Percentiles rank a stretch among this genome's conserved stretches.
Conservation (phyloP, 2,797 vertebrate species). For the Psittacula derbiana region DNA sequence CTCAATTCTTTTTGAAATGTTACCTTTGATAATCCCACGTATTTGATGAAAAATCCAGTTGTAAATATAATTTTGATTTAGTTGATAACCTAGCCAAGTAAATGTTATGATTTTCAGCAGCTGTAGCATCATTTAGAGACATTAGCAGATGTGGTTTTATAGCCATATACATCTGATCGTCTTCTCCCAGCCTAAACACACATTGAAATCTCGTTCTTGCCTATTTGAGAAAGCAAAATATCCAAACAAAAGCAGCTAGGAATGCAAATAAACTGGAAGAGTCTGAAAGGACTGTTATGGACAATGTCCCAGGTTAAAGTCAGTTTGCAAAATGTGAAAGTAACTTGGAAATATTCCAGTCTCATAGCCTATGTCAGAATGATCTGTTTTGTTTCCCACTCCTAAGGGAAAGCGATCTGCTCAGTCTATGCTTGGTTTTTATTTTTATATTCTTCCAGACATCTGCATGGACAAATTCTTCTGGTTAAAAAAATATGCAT, state of each 20-base stretch:
- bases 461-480: not conserved
- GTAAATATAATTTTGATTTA: slow-evolving; percentile 50
- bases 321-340: not conserved
- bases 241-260: not conserved
- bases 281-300: not conserved
- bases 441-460: not conserved
- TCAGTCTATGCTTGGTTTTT: not conserved
- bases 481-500: not conserved
- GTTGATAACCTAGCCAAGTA: slow-evolving; percentile 40
- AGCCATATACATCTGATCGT: slow-evolving; percentile 5
- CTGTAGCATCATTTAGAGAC: slow-evolving; percentile 1
- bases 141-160: slow-evolving; percentile 41
- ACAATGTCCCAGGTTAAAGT: not conserved
- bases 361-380: not conserved
- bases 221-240: not conserved
- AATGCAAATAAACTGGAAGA: not conserved
- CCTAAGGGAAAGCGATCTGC: not conserved
- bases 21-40: slow-evolving; percentile 22
- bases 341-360: not conserved
- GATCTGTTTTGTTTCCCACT: not conserved
- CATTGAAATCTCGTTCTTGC: not conserved
- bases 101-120: slow-evolving; percentile 47
- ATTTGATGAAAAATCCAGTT: slow-evolving; percentile 48
- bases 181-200: not conserved
- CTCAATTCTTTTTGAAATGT: slow-evolving; percentile 58